Evolutionary conservation across 1,140 invertebrate species (phyloP).

Genomic region (Papilio polyxenes): DNA sequence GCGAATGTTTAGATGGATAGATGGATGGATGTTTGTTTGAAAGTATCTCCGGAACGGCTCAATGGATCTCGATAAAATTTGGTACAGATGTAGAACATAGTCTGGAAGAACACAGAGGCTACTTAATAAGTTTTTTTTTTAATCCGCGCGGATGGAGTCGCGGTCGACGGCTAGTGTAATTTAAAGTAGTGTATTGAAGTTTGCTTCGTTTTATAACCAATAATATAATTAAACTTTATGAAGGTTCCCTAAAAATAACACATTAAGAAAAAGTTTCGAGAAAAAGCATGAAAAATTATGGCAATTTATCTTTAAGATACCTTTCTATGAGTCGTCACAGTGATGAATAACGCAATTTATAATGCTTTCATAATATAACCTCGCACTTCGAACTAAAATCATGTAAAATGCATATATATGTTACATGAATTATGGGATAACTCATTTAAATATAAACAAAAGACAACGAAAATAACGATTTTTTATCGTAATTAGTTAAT

Average conservation of each 20-base stretch:
- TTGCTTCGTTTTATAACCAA: neutral
- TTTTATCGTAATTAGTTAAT: neutral
- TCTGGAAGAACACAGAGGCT: too few species aligned
- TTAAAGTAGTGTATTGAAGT: too few species aligned
- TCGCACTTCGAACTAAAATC: constrained; percentile 6
- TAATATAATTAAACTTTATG: neutral
- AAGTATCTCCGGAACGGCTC: too few species aligned
- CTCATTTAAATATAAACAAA: neutral
- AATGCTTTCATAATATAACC: constrained; percentile 28
- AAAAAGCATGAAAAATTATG: constrained; percentile 28
- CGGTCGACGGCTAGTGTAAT: too few species aligned
- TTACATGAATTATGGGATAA: neutral
- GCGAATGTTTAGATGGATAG: too few species aligned
- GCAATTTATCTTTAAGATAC: constrained; percentile 29
- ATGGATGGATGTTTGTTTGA: too few species aligned
- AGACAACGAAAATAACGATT: neutral
- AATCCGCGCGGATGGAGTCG: too few species aligned
- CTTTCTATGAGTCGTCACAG: constrained; percentile 35
- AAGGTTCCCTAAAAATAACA: neutral
- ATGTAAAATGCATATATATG: neutral
- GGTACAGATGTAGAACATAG: too few species aligned
- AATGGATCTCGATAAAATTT: too few species aligned
- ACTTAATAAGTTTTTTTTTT: too few species aligned
- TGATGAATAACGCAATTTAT: constrained; percentile 36
- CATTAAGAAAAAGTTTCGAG: constrained; percentile 27